Conservation (phyloP, 2,113 vertebrate species). For the Gobius niger region DNA sequence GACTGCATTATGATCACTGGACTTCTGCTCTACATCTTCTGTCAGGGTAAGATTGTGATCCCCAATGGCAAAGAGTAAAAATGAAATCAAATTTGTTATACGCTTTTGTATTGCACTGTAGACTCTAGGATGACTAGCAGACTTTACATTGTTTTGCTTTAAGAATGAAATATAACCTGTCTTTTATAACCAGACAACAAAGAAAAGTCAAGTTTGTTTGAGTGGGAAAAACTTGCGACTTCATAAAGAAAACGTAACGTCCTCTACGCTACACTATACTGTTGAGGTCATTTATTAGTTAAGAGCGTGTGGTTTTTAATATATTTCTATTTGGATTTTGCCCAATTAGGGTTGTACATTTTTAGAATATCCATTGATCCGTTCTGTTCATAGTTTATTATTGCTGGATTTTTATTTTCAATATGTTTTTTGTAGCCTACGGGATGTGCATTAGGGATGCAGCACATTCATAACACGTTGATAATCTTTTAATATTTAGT, state of each 20-base stretch:
- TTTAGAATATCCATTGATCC: conserved; percentile 40
- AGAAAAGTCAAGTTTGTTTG: background rate
- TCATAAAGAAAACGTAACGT: conserved; percentile 4
- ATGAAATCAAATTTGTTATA: background rate
- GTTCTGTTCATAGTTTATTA: conserved; percentile 28
- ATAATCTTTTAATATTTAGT: background rate
- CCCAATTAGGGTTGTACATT: conserved; percentile 24
- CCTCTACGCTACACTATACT: background rate
- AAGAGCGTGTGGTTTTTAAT: conserved; percentile 5
- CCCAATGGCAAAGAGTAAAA: background rate
- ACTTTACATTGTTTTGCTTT: no score
- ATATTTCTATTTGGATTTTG: no score
- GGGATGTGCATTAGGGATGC: conserved; percentile 20
- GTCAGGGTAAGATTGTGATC: conserved; percentile 47
- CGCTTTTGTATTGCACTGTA: background rate
- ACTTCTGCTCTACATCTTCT: conserved; percentile 68
- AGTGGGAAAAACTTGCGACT: conserved; percentile 27
- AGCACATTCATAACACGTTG: conserved; percentile 4
- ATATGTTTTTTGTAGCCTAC: background rate
- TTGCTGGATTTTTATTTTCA: background rate
- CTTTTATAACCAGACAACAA: background rate
- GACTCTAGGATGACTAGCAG: background rate
- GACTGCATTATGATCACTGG: conserved; percentile 71
- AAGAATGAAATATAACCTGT: no score
- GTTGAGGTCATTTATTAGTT: conserved; percentile 35